Evolutionary conservation across 1,140 invertebrate genomes (phyloP).

Genomic region (Drosophila cardini): DNA sequence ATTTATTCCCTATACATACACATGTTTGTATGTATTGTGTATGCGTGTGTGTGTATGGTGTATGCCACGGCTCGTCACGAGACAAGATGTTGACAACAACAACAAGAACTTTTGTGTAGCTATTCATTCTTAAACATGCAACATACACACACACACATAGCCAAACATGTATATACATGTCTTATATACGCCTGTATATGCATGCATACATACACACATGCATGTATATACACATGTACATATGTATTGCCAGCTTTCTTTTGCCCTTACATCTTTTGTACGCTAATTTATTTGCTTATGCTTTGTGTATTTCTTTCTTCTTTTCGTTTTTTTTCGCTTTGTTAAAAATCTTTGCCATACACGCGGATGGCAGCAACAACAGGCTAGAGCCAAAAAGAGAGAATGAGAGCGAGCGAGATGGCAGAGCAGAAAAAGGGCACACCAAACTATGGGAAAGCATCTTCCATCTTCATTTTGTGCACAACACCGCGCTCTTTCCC

Average conservation of each 20-base stretch:
- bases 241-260: conserved; percentile 35
- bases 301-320: conserved; percentile 44
- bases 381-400: conserved; percentile 3
- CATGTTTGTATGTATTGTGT: not conserved
- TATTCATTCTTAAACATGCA: conserved; percentile 40
- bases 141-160: conserved; percentile 18
- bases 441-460: conserved; percentile 46
- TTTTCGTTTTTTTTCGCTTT: conserved; percentile 30
- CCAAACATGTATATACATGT: not conserved
- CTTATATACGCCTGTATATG: not conserved
- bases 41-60: conserved; percentile 25
- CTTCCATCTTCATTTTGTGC: conserved; percentile 51
- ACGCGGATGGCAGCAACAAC: conserved; percentile 26
- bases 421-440: conserved; percentile 29
- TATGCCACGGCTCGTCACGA: conserved; percentile 36
- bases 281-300: conserved; percentile 61
- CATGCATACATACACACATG: not conserved
- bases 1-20: not conserved
- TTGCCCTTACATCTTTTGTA: conserved; percentile 39
- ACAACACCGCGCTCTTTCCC: not conserved
- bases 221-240: not conserved
- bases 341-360: conserved; percentile 21
- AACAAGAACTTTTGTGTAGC: conserved; percentile 38
- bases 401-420: conserved; percentile 4
- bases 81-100: conserved; percentile 46